A percentile compares a stretch with the other conserved stretches of the same genome.
Evolutionary conservation across 1,140 invertebrate genomes (phyloP).

Genomic region (Ips typographus): DNA sequence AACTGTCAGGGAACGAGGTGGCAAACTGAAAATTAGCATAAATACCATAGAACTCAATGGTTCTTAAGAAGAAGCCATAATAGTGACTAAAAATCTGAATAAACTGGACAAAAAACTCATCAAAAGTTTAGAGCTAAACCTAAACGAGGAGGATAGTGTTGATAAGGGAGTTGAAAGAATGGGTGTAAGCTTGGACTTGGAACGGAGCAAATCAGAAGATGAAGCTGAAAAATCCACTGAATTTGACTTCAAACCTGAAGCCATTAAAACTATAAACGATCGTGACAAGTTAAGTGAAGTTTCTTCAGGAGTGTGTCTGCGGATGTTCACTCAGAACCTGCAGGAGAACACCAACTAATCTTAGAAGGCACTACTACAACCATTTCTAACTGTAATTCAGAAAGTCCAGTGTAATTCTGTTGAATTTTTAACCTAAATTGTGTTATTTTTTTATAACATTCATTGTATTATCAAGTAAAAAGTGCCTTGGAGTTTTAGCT

Average conservation of each 20-base stretch:
- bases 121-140: conserved; percentile 62
- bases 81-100: conserved; percentile 69
- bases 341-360: conserved; percentile 48
- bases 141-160: conserved; percentile 40
- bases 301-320: conserved; percentile 56
- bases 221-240: conserved; percentile 38
- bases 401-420: too few species aligned
- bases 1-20: conserved; percentile 52
- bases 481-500: too few species aligned
- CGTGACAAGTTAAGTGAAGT: conserved; percentile 44
- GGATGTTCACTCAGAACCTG: conserved; percentile 40
- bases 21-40: conserved; percentile 52
- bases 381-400: too few species aligned
- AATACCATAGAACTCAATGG: conserved; percentile 50
- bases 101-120: conserved; percentile 68
- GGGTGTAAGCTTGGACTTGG: conserved; percentile 51
- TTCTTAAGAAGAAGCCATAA: conserved; percentile 52
- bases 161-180: conserved; percentile 45
- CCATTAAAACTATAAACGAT: conserved; percentile 53
- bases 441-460: too few species aligned
- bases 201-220: conserved; percentile 41
- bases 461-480: too few species aligned
- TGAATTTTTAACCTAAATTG: too few species aligned
- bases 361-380: conserved; percentile 50
- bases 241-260: conserved; percentile 62